Conservation (phyloP, 1,140 invertebrate genomes). For the Drosophila carrolli region DNA sequence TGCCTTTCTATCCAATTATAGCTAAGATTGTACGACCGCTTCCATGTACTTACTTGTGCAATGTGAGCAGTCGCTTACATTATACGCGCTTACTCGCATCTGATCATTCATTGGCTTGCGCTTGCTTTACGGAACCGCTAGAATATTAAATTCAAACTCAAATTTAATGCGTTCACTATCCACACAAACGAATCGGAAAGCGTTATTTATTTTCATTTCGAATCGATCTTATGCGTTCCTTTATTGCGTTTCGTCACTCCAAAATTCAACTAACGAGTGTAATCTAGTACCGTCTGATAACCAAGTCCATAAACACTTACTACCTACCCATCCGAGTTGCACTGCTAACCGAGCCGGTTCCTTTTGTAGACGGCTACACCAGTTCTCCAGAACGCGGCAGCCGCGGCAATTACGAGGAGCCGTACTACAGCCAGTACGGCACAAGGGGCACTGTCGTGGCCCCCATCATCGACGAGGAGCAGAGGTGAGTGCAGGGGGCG, state of each 20-base stretch:
- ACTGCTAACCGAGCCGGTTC: neutral
- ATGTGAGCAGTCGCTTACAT: constrained; percentile 5
- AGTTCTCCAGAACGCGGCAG: constrained; percentile 93
- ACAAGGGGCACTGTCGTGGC: constrained; percentile 91
- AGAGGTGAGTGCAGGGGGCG: constrained; percentile 85
- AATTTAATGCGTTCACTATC: neutral
- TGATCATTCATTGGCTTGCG: constrained; percentile 12
- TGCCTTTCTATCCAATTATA: constrained; percentile 31
- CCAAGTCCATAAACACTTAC: constrained; percentile 1
- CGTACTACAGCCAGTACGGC: constrained; percentile 93
- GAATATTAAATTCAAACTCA: constrained; percentile 7
- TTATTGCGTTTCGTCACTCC: constrained; percentile 14
- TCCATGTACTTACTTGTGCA: neutral
- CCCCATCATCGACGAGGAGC: constrained; percentile 95
- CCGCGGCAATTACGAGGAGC: constrained; percentile 91
- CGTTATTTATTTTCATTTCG: constrained; percentile 2
- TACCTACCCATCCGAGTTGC: neutral
- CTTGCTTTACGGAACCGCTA: constrained; percentile 10
- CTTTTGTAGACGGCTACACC: constrained; percentile 90
- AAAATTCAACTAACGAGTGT: neutral
- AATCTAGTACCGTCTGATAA: neutral
- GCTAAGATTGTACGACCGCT: constrained; percentile 9
- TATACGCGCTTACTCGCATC: neutral
- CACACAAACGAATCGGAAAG: constrained; percentile 6
- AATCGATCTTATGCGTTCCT: constrained; percentile 4